Conservation (phyloP, 1,140 invertebrate genomes). For the Notospermus geniculatus region DNA sequence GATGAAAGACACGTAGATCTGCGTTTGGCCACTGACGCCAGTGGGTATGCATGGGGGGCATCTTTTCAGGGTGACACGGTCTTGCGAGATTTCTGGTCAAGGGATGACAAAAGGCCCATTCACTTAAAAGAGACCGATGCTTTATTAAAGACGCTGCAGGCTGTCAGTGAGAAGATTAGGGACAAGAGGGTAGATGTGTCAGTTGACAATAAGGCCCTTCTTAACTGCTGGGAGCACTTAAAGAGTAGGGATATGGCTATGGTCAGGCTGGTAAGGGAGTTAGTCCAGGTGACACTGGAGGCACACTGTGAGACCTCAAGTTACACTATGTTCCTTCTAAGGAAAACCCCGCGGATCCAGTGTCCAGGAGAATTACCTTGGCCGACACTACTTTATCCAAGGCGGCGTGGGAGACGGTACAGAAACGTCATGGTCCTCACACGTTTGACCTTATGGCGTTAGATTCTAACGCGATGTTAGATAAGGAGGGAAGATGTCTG, state of each 20-base stretch:
- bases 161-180: not conserved
- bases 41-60: not conserved
- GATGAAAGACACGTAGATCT: not conserved
- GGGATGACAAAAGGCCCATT: not conserved
- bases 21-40: not conserved
- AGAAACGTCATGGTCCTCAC: no score
- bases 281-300: not conserved
- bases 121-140: slow-evolving; percentile 2
- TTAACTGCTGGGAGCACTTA: not conserved
- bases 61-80: not conserved
- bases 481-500: no score
- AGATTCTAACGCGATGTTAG: no score
- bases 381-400: no score
- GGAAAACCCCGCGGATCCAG: not conserved
- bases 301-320: not conserved
- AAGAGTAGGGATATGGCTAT: not conserved
- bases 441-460: no score
- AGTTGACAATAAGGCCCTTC: not conserved
- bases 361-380: no score
- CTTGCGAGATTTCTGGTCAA: not conserved
- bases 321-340: not conserved
- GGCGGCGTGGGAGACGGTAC: no score
- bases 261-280: not conserved
- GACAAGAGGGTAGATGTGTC: not conserved
- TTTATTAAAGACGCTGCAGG: not conserved